Conservation (phyloP, 2,113 vertebrate species). For the Syngnathus floridae region DNA sequence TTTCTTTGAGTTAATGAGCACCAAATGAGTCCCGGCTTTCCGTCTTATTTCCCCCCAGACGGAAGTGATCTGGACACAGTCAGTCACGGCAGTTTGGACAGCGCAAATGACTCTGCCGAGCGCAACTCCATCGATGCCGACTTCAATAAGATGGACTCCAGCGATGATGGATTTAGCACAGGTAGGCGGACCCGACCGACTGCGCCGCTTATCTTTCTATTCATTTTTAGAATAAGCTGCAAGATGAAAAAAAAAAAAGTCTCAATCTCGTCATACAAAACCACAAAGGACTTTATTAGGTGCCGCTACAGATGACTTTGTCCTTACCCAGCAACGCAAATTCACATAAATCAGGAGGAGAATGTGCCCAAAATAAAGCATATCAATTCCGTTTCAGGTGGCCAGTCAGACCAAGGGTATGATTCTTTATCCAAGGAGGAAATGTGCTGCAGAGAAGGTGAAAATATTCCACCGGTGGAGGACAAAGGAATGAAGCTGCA, state of each 20-base stretch:
- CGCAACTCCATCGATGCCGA: conserved; percentile 76
- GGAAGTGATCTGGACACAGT: conserved; percentile 82
- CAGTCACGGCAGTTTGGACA: conserved; percentile 83
- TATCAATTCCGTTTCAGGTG: conserved; percentile 67
- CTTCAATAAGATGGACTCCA: conserved; percentile 79
- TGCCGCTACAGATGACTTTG: background rate
- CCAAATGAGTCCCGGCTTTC: background rate
- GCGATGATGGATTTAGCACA: conserved; percentile 82
- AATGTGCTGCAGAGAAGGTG: conserved; percentile 71
- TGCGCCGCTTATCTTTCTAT: background rate
- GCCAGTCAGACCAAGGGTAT: conserved; percentile 84
- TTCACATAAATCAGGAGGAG: background rate
- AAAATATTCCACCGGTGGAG: conserved; percentile 70
- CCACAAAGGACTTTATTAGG: background rate
- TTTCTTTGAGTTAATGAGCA: background rate
- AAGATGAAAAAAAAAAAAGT: background rate
- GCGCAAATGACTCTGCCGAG: conserved; percentile 76
- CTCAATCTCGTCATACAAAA: background rate
- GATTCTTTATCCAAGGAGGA: conserved; percentile 87
- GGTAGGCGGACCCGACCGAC: conserved; percentile 53
- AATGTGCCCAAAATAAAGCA: background rate
- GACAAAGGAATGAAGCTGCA: conserved; percentile 78
- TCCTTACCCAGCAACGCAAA: background rate
- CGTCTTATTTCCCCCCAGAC: conserved; percentile 65
- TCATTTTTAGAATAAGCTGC: background rate